Percentiles rank a stretch among this genome's conserved stretches.
These are phyloP conservation scores for Caprella mutica DNA, from an alignment of 2,888 invertebrate species.

Conservation along the genomic window DNA sequence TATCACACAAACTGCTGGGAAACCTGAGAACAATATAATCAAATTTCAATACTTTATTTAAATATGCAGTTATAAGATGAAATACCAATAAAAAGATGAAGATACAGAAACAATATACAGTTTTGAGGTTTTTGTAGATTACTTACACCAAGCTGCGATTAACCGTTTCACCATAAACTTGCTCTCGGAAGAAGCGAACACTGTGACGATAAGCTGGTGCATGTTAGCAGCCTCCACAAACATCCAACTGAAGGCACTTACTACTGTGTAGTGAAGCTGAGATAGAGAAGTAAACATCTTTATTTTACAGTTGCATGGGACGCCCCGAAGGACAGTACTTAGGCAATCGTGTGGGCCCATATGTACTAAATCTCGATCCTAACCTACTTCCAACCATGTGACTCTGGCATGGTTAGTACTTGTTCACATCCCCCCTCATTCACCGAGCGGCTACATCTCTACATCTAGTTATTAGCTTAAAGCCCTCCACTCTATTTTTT, in stretches of 20 bases:
- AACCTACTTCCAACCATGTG: neutral
- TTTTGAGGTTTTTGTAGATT: too few relatives aligned
- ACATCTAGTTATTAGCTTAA: too few relatives aligned
- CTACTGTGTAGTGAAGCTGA: conserved; percentile 43
- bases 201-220: conserved; percentile 45
- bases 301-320: too few relatives aligned
- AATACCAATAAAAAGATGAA: too few relatives aligned
- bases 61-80: too few relatives aligned
- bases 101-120: too few relatives aligned
- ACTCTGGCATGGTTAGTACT: neutral
- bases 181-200: conserved; percentile 45
- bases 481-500: too few relatives aligned
- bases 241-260: conserved; percentile 45
- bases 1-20: conserved; percentile 41
- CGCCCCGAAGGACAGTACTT: too few relatives aligned
- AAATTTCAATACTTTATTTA: too few relatives aligned
- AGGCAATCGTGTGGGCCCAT: too few relatives aligned
- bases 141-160: conserved; percentile 45
- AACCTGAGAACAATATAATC: conserved; percentile 37
- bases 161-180: conserved; percentile 44
- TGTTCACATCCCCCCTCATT: too few relatives aligned
- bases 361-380: neutral
- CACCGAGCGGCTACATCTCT: too few relatives aligned
- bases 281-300: neutral
- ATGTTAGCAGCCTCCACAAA: conserved; percentile 45